Evolutionary conservation across 1,140 invertebrate species (phyloP).

Genomic region (Leptopilina boulardi): DNA sequence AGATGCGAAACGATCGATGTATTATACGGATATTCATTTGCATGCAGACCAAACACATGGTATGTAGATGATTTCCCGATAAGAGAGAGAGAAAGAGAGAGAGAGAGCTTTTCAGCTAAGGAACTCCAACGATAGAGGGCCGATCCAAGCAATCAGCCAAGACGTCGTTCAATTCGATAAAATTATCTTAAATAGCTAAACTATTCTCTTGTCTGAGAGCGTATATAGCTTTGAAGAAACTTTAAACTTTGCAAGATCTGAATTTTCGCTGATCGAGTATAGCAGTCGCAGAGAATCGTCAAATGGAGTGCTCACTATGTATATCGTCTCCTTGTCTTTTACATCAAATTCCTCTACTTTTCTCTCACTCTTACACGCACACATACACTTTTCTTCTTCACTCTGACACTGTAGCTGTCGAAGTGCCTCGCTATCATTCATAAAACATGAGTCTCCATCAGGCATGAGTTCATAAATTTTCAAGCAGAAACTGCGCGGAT

Average conservation of each 20-base stretch:
- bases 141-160: constrained; percentile 22
- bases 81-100: constrained; percentile 8
- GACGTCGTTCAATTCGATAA: constrained; percentile 31
- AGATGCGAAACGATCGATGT: constrained; percentile 13
- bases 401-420: constrained; percentile 33
- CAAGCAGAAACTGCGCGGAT: constrained; percentile 57
- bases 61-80: constrained; percentile 21
- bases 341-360: constrained; percentile 38
- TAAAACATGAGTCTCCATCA: constrained; percentile 72
- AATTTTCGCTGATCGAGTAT: constrained; percentile 45
- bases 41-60: constrained; percentile 6
- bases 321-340: constrained; percentile 44
- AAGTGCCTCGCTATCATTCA: constrained; percentile 62
- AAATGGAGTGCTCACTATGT: constrained; percentile 39
- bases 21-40: constrained; percentile 12
- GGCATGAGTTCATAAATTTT: constrained; percentile 67
- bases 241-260: constrained; percentile 37
- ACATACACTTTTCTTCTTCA: constrained; percentile 38
- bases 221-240: constrained; percentile 1
- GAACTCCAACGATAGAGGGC: not conserved
- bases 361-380: constrained; percentile 39
- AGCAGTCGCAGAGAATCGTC: constrained; percentile 19
- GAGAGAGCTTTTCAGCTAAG: constrained; percentile 1
- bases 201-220: constrained; percentile 6
- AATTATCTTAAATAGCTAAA: constrained; percentile 32